Evolutionary conservation across 2,797 vertebrate genomes (phyloP).

Genomic region (Yasuhikotakia modesta): DNA sequence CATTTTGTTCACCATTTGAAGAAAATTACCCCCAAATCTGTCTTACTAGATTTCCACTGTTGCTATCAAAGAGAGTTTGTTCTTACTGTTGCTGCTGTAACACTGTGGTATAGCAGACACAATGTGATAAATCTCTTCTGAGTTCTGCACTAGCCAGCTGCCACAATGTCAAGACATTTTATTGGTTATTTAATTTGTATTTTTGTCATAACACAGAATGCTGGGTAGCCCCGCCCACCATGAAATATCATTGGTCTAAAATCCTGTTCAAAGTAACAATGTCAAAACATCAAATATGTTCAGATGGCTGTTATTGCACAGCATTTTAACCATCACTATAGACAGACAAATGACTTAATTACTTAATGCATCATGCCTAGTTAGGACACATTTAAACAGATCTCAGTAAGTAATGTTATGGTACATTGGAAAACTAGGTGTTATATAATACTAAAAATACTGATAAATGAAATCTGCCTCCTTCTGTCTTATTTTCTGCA

Average conservation of each 20-base stretch:
- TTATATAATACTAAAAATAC: background rate
- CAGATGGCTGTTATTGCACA: background rate
- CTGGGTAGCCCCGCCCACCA: background rate
- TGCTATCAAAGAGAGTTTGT: background rate
- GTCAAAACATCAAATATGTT: background rate
- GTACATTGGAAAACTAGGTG: background rate
- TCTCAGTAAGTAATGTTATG: background rate
- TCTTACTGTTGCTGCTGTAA: background rate
- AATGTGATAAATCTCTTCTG: background rate
- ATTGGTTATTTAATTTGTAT: background rate
- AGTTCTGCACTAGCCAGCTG: background rate
- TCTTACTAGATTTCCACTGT: background rate
- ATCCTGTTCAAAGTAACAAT: background rate
- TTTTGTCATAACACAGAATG: background rate
- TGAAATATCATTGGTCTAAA: background rate
- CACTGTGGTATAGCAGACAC: background rate
- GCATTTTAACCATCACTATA: background rate
- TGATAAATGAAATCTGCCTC: background rate
- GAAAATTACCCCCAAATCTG: background rate
- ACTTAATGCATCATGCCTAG: background rate
- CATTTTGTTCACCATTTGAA: slow-evolving; percentile 7
- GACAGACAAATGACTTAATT: background rate
- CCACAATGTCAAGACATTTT: background rate
- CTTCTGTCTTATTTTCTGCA: too few species aligned
- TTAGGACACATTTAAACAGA: too few species aligned